Conservation (phyloP, 2,888 invertebrate species). For the Notodonta ziczac region DNA sequence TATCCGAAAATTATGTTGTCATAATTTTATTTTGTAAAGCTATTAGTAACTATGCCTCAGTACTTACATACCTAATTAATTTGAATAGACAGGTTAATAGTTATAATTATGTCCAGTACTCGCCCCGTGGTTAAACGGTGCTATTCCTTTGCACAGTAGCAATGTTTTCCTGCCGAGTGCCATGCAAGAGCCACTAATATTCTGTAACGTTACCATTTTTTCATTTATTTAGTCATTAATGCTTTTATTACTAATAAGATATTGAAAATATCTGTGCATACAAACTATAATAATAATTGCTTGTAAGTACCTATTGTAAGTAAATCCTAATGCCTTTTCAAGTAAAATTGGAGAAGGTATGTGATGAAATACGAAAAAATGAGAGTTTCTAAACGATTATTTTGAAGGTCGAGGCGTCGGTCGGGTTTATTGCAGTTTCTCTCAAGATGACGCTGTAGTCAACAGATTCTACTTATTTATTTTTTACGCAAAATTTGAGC, state of each 20-base stretch:
- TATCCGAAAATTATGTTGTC: conserved; percentile 1
- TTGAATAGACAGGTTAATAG: too few relatives aligned
- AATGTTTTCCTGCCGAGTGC: conserved; percentile 46
- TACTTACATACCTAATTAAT: neutral
- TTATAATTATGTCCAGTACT: conserved; percentile 1
- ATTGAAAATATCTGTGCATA: conserved; percentile 47
- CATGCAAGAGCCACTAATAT: conserved; percentile 39
- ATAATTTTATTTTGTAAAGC: neutral
- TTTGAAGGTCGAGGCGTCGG: neutral
- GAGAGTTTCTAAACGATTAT: neutral
- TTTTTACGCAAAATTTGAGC: too few relatives aligned
- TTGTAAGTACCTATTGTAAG: neutral
- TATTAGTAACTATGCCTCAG: neutral
- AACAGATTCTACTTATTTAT: too few relatives aligned
- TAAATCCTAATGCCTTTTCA: conserved; percentile 1
- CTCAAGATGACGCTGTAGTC: too few relatives aligned
- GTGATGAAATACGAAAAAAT: neutral
- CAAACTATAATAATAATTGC: conserved; percentile 25
- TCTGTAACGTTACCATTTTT: conserved; percentile 52
- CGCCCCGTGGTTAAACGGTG: conserved; percentile 13
- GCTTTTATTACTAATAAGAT: conserved; percentile 46
- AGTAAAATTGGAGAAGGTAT: neutral
- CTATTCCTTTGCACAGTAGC: conserved; percentile 16
- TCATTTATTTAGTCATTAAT: conserved; percentile 36
- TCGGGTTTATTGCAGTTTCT: too few relatives aligned